A percentile compares a stretch with the other conserved stretches of the same genome.
Conservation (phyloP, 1,140 invertebrate genomes). For the Ceratoteleas bidentatus region DNA sequence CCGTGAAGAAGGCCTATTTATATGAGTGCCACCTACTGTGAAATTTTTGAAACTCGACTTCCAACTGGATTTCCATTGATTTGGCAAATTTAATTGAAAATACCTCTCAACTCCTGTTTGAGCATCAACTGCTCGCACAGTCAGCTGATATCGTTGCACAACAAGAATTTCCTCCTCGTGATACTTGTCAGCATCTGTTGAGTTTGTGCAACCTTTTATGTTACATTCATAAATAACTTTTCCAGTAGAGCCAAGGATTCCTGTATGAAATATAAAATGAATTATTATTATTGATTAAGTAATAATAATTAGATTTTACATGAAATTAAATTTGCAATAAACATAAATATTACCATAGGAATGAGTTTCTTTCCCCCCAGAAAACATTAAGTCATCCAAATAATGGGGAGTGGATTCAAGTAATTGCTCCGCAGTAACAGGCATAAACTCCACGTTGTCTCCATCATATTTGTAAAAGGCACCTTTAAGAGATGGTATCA, state of each 20-base stretch:
- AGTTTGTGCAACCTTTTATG: slow-evolving; percentile 86
- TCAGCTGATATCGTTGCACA: slow-evolving; percentile 88
- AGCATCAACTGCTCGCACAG: slow-evolving; percentile 92
- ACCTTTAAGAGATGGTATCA: slow-evolving; percentile 95
- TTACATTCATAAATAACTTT: slow-evolving; percentile 90
- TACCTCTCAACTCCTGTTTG: slow-evolving; percentile 90
- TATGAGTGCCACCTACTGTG: too few relatives aligned
- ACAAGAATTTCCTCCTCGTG: slow-evolving; percentile 86
- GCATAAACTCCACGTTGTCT: slow-evolving; percentile 91
- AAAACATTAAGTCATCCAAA: slow-evolving; percentile 92
- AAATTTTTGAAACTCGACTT: too few relatives aligned
- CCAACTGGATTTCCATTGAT: too few relatives aligned
- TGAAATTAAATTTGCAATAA: too few relatives aligned
- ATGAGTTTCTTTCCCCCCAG: slow-evolving; percentile 87
- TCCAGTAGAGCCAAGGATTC: slow-evolving; percentile 89
- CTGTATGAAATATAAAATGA: slow-evolving; percentile 71
- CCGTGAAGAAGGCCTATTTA: too few relatives aligned
- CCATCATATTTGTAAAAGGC: slow-evolving; percentile 95
- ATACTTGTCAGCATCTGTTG: slow-evolving; percentile 78
- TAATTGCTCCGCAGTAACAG: slow-evolving; percentile 91
- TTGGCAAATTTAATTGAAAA: too few relatives aligned
- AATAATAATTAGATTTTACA: slow-evolving; percentile 12
- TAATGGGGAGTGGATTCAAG: slow-evolving; percentile 92
- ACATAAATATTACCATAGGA: slow-evolving; percentile 82
- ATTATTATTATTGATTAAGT: background rate